Percentiles rank a stretch among this genome's conserved stretches.
These are phyloP conservation scores for Drosophila kuntzei DNA, from an alignment of 2,888 invertebrate genomes.

Conservation along the genomic window DNA sequence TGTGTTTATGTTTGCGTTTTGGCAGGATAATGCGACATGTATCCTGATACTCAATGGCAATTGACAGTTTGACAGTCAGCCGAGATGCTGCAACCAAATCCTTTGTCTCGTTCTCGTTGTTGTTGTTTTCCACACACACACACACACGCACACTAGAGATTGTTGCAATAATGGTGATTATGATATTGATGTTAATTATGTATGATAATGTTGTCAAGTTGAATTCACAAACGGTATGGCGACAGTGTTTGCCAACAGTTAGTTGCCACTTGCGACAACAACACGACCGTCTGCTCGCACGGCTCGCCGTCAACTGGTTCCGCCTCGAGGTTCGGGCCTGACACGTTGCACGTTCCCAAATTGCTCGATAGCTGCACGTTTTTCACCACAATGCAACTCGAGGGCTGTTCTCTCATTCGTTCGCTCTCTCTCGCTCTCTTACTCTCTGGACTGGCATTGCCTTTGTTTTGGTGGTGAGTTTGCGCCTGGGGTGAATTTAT, in stretches of 20 bases:
- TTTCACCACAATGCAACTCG: conserved; percentile 54
- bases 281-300: conserved; percentile 85
- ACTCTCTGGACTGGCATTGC: conserved; percentile 7
- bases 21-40: conserved; percentile 60
- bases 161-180: conserved; percentile 17
- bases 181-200: conserved; percentile 22
- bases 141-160: conserved; percentile 6
- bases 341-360: conserved; percentile 56
- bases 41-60: conserved; percentile 40
- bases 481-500: conserved; percentile 53
- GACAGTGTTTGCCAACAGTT: conserved; percentile 16
- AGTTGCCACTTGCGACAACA: conserved; percentile 62
- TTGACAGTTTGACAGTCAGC: conserved; percentile 24
- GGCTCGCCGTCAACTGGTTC: conserved; percentile 85
- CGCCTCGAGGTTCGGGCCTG: conserved; percentile 79
- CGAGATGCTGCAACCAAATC: conserved; percentile 22
- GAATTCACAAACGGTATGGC: conserved; percentile 5
- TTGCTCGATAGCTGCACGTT: conserved; percentile 40
- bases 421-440: not conserved
- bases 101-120: conserved; percentile 17
- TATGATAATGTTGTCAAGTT: conserved; percentile 2
- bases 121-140: not conserved
- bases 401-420: conserved; percentile 27
- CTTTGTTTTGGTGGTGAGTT: conserved; percentile 67
- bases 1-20: conserved; percentile 39